Evolutionary conservation across 2,888 invertebrate species (phyloP), one percentile per base, ranked within the genome.

Genomic region (Octodonta nipae): DNA sequence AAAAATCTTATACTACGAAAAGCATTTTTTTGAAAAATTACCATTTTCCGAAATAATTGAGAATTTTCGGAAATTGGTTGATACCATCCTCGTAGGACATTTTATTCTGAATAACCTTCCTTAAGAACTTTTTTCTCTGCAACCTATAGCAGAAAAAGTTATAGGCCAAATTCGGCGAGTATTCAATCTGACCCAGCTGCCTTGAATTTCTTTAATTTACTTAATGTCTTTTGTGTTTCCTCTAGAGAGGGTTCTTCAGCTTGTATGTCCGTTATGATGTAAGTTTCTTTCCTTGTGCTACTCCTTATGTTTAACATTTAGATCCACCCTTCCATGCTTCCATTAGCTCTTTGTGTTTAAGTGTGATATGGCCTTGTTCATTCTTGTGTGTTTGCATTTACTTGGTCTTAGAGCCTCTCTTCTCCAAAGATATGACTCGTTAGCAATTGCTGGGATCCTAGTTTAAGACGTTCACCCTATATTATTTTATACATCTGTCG

Each of bases 251-350:
- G 22, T 15, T 33, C 13, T 33, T 33, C 14, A 13, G 31, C 33
- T 15, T 17, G 29, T 14, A 12, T 11, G 11, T 32, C 33, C 33
- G 22, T 14, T 32, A 22, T 33, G 13, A 20, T 16, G 13, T 33
- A 32, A 5, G 22, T 30, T 16, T 33, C 22, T 33, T 33, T n/a
- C 33, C 20, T 32, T 32, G 22, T 30, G 33, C 22, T 15, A 26
- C 15, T 34, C 3, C 15, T 34, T 30, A 8, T 24, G 34, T 31
- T 22, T 24, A 5, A 34, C 30, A 13, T 34, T 34, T 24, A 34
- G 34, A 34, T 16, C 31, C n/a, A 4, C 24, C 30, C 28, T 34
- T 34, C 28, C 34, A 34, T 2, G 8, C 12, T 34, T 34, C 28
- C 7, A 14, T 13, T 28, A 28, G 15, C n/a, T 26, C 26, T 26